A percentile compares a stretch with the other conserved stretches of the same genome.
These are phyloP conservation scores for Prietella phreatophila DNA, from an alignment of 2,113 vertebrate genomes.

Conservation along the genomic window DNA sequence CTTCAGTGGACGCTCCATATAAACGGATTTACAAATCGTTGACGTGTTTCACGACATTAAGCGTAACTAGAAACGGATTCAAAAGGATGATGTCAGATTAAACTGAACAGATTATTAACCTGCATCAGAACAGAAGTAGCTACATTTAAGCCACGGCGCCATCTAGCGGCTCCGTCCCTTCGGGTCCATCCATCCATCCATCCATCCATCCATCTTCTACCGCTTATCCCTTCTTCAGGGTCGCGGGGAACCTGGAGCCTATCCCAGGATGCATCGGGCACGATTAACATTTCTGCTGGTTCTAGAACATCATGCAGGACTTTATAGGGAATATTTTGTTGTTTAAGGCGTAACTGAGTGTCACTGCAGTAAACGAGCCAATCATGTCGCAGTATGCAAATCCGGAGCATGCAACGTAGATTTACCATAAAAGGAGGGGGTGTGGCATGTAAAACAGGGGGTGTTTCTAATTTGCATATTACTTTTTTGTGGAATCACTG, in stretches of 20 bases:
- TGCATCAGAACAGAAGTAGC: background rate
- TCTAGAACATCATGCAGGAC: background rate
- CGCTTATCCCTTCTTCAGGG: no score
- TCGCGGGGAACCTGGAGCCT: no score
- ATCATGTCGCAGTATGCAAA: background rate
- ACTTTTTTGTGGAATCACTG: background rate
- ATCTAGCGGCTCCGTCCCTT: background rate
- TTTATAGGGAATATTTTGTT: background rate
- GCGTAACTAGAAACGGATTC: no score
- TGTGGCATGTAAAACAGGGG: background rate
- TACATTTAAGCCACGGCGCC: background rate
- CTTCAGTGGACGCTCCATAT: background rate
- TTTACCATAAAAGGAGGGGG: background rate
- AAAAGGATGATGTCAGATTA: no score
- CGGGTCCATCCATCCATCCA: background rate
- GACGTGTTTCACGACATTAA: no score
- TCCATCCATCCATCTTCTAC: background rate
- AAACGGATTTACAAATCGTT: background rate
- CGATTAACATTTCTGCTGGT: background rate
- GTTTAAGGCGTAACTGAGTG: background rate
- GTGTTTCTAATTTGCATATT: background rate
- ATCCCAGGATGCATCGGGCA: no score
- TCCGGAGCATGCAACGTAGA: background rate
- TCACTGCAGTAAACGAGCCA: background rate
- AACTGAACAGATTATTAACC: background rate